phyloP scores from a whole-genome alignment of 2,797 vertebrate species.

The Erpetoichthys calabaricus region DNA sequence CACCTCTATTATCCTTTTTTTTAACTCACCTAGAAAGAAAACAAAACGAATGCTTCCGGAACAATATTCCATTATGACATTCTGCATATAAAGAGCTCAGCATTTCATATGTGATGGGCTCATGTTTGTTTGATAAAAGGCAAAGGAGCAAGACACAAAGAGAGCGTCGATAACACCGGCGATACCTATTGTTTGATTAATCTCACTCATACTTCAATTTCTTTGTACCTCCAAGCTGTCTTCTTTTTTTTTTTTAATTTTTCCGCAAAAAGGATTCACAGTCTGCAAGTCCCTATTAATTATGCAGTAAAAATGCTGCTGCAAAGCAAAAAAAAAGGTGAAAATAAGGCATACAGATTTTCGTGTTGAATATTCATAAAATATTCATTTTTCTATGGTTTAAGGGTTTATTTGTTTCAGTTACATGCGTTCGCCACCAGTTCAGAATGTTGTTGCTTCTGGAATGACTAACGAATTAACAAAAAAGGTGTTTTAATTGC shows the following conservation, averaged over 20 bases:
- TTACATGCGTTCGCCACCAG: slow-evolving; percentile 53
- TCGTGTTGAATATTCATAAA: slow-evolving; percentile 76
- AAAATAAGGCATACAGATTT: slow-evolving; percentile 60
- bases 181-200: slow-evolving; percentile 7
- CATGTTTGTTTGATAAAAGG: no score
- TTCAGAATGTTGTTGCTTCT: slow-evolving; percentile 46
- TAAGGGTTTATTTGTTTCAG: slow-evolving; percentile 66
- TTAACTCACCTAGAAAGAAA: no score
- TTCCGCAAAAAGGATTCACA: slow-evolving; percentile 59
- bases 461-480: slow-evolving; percentile 34
- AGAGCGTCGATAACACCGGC: background rate
- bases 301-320: slow-evolving; percentile 74
- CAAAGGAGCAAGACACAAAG: background rate
- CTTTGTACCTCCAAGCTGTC: slow-evolving; percentile 14
- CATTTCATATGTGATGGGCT: no score
- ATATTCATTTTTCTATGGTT: slow-evolving; percentile 62
- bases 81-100: no score
- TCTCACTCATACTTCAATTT: slow-evolving; percentile 9
- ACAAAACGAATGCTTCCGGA: no score
- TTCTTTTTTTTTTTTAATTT: slow-evolving; percentile 43
- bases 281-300: slow-evolving; percentile 64
- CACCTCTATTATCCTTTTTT: no score
- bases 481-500: slow-evolving; percentile 28
- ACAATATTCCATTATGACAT: no score
- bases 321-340: slow-evolving; percentile 64